Conservation (phyloP, 1,140 invertebrate species). For the Drosophila leontia region DNA sequence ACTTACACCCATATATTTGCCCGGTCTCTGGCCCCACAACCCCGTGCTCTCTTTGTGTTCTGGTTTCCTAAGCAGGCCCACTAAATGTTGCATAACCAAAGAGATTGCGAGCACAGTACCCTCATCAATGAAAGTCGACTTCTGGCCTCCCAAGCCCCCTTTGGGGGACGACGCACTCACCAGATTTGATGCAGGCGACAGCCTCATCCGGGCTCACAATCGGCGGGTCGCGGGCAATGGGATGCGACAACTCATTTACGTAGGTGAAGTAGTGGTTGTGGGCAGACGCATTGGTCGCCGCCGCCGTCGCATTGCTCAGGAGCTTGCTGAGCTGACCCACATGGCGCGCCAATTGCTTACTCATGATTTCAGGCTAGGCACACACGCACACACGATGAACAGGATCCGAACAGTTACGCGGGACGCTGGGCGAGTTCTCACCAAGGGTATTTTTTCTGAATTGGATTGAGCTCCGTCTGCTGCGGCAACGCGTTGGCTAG, state of each 20-base stretch:
- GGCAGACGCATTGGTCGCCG: slow-evolving; percentile 32
- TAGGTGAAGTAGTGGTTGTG: slow-evolving; percentile 86
- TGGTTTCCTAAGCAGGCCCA: slow-evolving; percentile 43
- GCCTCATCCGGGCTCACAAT: slow-evolving; percentile 85
- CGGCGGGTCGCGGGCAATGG: slow-evolving; percentile 86
- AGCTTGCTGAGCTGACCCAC: slow-evolving; percentile 50
- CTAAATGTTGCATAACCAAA: slow-evolving; percentile 66
- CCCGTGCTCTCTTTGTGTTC: slow-evolving; percentile 38
- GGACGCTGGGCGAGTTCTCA: too few relatives aligned
- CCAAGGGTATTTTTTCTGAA: background rate
- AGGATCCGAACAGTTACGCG: slow-evolving; percentile 17
- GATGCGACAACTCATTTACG: slow-evolving; percentile 86
- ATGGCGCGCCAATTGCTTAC: slow-evolving; percentile 59
- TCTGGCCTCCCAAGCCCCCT: background rate
- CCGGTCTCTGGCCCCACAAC: slow-evolving; percentile 10
- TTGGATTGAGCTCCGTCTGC: slow-evolving; percentile 12
- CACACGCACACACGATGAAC: slow-evolving; percentile 13
- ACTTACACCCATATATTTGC: slow-evolving; percentile 46
- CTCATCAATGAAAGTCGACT: slow-evolving; percentile 1
- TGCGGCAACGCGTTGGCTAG: slow-evolving; percentile 44
- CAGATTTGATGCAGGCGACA: slow-evolving; percentile 86
- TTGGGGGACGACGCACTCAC: slow-evolving; percentile 66
- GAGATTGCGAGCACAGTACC: slow-evolving; percentile 25
- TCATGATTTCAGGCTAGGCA: slow-evolving; percentile 46
- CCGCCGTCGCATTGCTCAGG: slow-evolving; percentile 22